Evolutionary conservation across 2,888 invertebrate genomes (phyloP).

Genomic region (Drosophila planitibia): DNA sequence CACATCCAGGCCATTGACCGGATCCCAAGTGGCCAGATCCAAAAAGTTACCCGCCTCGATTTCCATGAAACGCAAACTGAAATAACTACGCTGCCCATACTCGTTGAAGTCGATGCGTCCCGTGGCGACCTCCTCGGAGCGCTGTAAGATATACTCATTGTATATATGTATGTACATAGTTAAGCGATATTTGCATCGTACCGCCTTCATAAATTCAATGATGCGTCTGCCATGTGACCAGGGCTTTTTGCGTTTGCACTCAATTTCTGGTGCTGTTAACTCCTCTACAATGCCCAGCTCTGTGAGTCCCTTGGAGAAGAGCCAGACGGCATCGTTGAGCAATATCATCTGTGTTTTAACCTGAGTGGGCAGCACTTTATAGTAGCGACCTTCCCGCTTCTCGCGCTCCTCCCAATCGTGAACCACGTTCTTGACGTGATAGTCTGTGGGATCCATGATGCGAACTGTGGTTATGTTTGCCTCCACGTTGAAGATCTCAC

Average conservation of each 20-base stretch:
- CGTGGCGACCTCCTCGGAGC: slow-evolving; percentile 82
- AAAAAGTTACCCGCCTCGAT: slow-evolving; percentile 87
- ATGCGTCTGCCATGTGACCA: slow-evolving; percentile 89
- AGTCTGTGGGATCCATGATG: slow-evolving; percentile 84
- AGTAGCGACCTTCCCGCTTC: slow-evolving; percentile 79
- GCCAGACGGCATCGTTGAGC: slow-evolving; percentile 89
- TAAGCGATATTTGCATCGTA: slow-evolving; percentile 78
- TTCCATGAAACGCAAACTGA: slow-evolving; percentile 90
- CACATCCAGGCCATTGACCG: slow-evolving; percentile 84
- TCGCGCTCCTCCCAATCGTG: slow-evolving; percentile 85
- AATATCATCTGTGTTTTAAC: slow-evolving; percentile 88
- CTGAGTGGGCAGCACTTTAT: slow-evolving; percentile 70
- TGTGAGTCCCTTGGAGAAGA: slow-evolving; percentile 87
- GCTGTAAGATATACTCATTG: slow-evolving; percentile 56
- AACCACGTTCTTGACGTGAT: slow-evolving; percentile 83
- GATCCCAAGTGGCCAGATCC: slow-evolving; percentile 86
- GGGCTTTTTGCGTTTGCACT: slow-evolving; percentile 85
- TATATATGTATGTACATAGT: slow-evolving; percentile 5
- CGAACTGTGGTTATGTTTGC: slow-evolving; percentile 85
- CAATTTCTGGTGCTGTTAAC: slow-evolving; percentile 74
- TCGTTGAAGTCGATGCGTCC: slow-evolving; percentile 84
- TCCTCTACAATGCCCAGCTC: slow-evolving; percentile 83
- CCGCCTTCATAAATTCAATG: slow-evolving; percentile 89
- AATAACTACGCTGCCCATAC: slow-evolving; percentile 89
- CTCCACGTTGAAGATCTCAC: slow-evolving; percentile 85